phyloP scores from a whole-genome alignment of 2,888 invertebrate genomes.

The Hyposoter didymator region DNA sequence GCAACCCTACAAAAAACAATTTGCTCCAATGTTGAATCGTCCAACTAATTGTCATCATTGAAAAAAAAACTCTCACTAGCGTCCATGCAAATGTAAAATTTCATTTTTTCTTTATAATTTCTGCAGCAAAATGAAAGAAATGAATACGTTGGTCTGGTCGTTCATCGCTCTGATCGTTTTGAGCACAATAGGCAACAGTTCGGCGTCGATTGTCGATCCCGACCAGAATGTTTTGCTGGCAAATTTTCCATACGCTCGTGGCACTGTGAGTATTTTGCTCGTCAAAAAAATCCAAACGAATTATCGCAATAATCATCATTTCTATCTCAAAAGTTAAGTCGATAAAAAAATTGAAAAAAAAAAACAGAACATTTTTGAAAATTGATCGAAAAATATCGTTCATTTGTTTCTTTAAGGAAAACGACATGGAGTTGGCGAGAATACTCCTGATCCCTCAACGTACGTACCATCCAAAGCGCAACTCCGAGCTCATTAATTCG shows the following conservation, averaged over 20 bases:
- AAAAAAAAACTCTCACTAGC: not conserved
- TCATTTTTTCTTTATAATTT: not conserved
- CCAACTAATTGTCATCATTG: not conserved
- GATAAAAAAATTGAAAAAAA: no score
- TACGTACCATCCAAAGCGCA: slow-evolving; percentile 86
- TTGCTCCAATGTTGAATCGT: not conserved
- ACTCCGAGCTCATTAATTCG: slow-evolving; percentile 90
- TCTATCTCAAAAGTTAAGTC: not conserved
- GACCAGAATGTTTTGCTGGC: slow-evolving; percentile 69
- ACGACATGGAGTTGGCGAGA: slow-evolving; percentile 76
- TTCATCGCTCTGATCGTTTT: slow-evolving; percentile 68
- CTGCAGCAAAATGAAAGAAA: slow-evolving; percentile 48
- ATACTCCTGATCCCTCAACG: slow-evolving; percentile 76
- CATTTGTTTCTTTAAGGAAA: slow-evolving; percentile 73
- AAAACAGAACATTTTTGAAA: not conserved
- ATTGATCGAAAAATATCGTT: not conserved
- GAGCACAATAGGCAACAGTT: slow-evolving; percentile 49
- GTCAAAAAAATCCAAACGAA: not conserved
- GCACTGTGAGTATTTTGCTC: slow-evolving; percentile 51
- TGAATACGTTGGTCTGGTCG: slow-evolving; percentile 36
- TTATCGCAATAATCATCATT: no score
- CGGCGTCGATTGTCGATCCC: slow-evolving; percentile 71
- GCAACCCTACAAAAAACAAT: no score
- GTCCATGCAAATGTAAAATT: not conserved
- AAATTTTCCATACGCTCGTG: slow-evolving; percentile 68